Conservation (phyloP, 2,113 vertebrate species). For the Chiloscyllium plagiosum region DNA sequence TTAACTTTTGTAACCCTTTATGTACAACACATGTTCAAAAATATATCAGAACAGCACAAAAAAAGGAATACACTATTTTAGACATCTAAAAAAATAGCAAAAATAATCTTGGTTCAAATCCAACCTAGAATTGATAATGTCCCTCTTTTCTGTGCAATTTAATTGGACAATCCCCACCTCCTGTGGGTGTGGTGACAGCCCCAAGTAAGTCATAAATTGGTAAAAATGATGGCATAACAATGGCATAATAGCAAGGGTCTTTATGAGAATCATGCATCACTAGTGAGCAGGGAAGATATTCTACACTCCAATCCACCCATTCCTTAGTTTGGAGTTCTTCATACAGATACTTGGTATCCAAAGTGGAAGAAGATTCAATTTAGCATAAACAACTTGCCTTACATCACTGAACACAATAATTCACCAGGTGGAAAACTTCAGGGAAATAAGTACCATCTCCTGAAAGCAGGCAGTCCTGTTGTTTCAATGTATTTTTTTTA, state of each 20-base stretch:
- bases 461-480: no score
- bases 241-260: neutral
- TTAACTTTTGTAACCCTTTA: conserved; percentile 63
- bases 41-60: conserved; percentile 31
- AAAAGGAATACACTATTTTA: neutral
- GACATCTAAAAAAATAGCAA: neutral
- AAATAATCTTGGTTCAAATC: neutral
- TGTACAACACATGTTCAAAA: conserved; percentile 41
- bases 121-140: neutral
- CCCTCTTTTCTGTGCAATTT: neutral
- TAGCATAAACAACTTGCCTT: neutral
- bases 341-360: neutral
- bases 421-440: no score
- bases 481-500: no score
- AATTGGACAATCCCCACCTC: neutral
- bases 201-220: neutral
- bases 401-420: neutral
- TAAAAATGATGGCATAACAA: neutral
- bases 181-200: neutral
- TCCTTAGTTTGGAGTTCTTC: neutral
- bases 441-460: no score
- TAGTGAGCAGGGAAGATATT: neutral
- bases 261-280: neutral
- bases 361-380: neutral
- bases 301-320: neutral